Base-by-base conservation (phyloP, 2,113 vertebrate genomes). In the Thinocorus orbignyianus region DNA sequence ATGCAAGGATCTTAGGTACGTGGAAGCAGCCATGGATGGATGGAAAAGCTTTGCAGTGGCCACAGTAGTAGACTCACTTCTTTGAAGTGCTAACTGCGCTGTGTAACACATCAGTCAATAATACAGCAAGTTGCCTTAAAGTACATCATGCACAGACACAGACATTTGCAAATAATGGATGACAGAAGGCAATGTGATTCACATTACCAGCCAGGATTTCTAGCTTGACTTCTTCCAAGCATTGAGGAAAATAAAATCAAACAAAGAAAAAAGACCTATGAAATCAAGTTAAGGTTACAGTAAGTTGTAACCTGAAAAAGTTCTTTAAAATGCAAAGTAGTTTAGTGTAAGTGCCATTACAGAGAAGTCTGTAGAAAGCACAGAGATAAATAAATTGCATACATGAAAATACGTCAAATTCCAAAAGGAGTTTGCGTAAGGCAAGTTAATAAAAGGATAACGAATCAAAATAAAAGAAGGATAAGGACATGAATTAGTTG, bases 41-140 rank as follows among this genome's bases (percentile, higher is more conserved):
- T 17, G 10, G 37, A 84, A 89, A 60, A 85, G 62, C 20, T 39
- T 51, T 0, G 6, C 24, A 65, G 61, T 14, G 69, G 35, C 30
- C 2, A 3, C 0, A 0, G 37, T 9, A 60, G 39, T 11, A 64
- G 54, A 18, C 11, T 14, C 58, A 58, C 22, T 65, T 66, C 52
- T 12, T 12, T 13, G 19, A 82, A 66, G 10, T 13, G 48, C 60
- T 70, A 76, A 80, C 35, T 55, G 49, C 37, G 73, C 26, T 46
- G 37, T 17, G 26, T 33, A 69, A 68, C 10, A 28, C 14, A 37
- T 22, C 61, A 55, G 15, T 33, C 51, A 60, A 41, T 33, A 80
- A 60, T 7, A 52, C 2, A 81, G 41, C 17, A 82, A 72, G 28
- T 28, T 79, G 22, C 23, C 31, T 66, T 77, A 58, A 80, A 83